A percentile compares a stretch with the other conserved stretches of the same genome.
These are phyloP conservation scores for Halocynthia roretzi DNA, from an alignment of 23 tunicate species.

Conservation along the genomic window DNA sequence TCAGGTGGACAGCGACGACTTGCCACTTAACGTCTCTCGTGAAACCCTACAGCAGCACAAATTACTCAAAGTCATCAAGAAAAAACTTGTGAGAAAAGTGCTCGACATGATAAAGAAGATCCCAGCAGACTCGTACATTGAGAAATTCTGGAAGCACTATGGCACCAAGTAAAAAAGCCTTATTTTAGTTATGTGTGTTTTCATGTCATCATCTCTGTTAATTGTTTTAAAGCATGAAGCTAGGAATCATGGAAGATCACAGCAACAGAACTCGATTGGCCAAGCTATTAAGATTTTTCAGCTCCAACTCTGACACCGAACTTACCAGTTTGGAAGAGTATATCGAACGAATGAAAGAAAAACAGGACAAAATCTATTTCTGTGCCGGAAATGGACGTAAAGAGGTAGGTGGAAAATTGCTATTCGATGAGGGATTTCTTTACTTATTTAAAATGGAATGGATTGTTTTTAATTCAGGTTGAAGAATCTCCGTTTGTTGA, in stretches of 20 bases:
- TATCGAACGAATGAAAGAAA: slow-evolving; percentile 98
- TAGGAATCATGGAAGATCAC: slow-evolving; percentile 97
- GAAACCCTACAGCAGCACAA: slow-evolving; percentile 99
- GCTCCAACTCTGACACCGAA: slow-evolving; percentile 79
- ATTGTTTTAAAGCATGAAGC: slow-evolving; percentile 54
- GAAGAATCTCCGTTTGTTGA: slow-evolving; percentile 94
- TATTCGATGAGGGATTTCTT: neutral
- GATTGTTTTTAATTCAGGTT: slow-evolving; percentile 31
- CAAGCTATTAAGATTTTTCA: slow-evolving; percentile 81
- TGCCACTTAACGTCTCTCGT: slow-evolving; percentile 97
- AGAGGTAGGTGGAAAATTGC: slow-evolving; percentile 39
- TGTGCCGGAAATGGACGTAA: slow-evolving; percentile 91
- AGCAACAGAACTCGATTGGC: slow-evolving; percentile 97
- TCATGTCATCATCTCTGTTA: neutral
- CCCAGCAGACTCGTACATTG: slow-evolving; percentile 72
- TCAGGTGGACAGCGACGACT: slow-evolving; percentile 97
- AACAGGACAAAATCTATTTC: slow-evolving; percentile 97
- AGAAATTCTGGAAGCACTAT: slow-evolving; percentile 96
- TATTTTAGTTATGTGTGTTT: too few species aligned
- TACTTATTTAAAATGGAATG: neutral
- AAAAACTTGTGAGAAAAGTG: slow-evolving; percentile 94
- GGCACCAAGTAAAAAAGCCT: slow-evolving; percentile 76
- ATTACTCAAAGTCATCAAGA: slow-evolving; percentile 97
- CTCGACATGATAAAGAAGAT: slow-evolving; percentile 98
- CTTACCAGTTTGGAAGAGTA: slow-evolving; percentile 73